These are phyloP conservation scores for Drosophila kohkoa DNA, from an alignment of 1,140 invertebrate species.

Conservation along the genomic window DNA sequence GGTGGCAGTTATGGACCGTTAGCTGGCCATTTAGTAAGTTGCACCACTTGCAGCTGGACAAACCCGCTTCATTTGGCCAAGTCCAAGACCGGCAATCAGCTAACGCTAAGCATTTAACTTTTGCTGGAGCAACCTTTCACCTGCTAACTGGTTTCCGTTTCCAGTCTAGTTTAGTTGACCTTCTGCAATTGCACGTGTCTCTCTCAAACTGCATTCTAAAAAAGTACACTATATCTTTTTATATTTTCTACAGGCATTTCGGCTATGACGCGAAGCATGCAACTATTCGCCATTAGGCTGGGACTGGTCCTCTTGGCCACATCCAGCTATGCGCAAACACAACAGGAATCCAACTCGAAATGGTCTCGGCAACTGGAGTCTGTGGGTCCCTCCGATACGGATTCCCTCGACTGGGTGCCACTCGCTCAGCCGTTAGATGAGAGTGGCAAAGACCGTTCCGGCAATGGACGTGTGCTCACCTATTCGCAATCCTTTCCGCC, in stretches of 20 bases:
- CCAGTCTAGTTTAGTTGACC: constrained; percentile 45
- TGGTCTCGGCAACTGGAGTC: constrained; percentile 80
- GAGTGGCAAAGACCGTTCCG: constrained; percentile 71
- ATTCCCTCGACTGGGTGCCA: constrained; percentile 78
- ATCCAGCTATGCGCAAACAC: constrained; percentile 42
- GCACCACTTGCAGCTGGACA: constrained; percentile 35
- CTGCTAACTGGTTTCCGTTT: constrained; percentile 37
- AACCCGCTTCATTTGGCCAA: constrained; percentile 48
- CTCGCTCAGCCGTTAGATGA: constrained; percentile 73
- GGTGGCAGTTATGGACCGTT: constrained; percentile 58
- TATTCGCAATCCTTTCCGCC: constrained; percentile 81
- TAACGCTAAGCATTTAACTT: neutral
- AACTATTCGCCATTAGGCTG: constrained; percentile 66
- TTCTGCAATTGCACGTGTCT: constrained; percentile 10
- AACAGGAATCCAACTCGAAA: constrained; percentile 62
- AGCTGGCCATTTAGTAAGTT: constrained; percentile 54
- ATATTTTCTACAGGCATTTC: constrained; percentile 54
- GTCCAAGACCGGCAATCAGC: constrained; percentile 41
- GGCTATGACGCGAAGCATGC: constrained; percentile 72
- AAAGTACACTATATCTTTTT: neutral
- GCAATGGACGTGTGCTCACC: constrained; percentile 77
- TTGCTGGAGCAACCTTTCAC: constrained; percentile 63
- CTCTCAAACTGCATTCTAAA: neutral
- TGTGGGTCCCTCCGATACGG: constrained; percentile 52
- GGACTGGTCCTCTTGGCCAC: constrained; percentile 61